Base-by-base conservation (phyloP, 2,113 vertebrate species). In the Recurvirostra avosetta region DNA sequence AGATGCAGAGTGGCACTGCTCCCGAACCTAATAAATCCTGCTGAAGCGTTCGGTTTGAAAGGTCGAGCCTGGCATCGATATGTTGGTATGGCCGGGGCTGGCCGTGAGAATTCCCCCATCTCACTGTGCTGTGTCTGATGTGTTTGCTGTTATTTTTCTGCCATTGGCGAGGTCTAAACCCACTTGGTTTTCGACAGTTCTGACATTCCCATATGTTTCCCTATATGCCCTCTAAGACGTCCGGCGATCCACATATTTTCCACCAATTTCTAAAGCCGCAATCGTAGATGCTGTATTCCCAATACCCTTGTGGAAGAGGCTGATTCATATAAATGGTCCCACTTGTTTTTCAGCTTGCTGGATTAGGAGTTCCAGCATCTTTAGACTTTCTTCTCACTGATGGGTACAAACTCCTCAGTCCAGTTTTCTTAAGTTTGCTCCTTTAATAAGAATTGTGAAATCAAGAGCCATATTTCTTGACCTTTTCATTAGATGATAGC, bases 11-110 rank as follows among this genome's bases (percentile, higher is more conserved):
- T 40, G 53, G 11, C 68, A 26, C 30, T 27, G 47, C 49, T 68
- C 55, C 55, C n/a, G 4, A 5, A 41, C 30, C 68, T 22, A 9
- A 47, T 25, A n/a, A 53, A 67, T 40, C 38, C 74, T 52, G 59
- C 38, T 22, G 10, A 66, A 61, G 53, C 1, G 0, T 63, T 30
- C 0, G 1, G 56, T 56, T 56, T 41, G 10, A 26, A 19, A 32
- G 30, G 17, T 36, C 0, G 6, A 63, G 32, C 50, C 41, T 50
- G 72, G 56, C 40, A 15, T 27, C 15, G 6, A 2, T 9, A 6
- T 11, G 20, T 16, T 29, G 17, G 26, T 10, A 9, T 20, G 41
- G 26, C n/a, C 30, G 36, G 65, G 36, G 56, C 32, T 41, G 65
- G 56, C 41, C 5, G 0, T 32, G 56, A 58, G 21, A 27, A 43